Evolutionary conservation across 1,140 invertebrate genomes (phyloP), one percentile per base, ranked within the genome.

Genomic region (Drosophila suzukii): DNA sequence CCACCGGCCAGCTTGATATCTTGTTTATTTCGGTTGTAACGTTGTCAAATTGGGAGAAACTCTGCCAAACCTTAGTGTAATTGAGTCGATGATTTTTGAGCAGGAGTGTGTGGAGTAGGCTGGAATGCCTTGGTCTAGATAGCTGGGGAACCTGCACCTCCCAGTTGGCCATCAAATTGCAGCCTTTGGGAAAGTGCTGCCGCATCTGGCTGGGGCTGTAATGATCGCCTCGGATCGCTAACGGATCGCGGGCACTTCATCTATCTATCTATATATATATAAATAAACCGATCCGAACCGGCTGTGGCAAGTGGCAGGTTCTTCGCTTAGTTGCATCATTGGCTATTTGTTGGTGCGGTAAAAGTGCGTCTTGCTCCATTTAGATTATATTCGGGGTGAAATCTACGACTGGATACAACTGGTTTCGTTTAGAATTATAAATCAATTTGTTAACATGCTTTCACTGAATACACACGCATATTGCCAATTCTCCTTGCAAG

Each of bases 291-390:
- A 51, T 34, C 30, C 44, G 39, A 86, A 86, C 82, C 65, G 78
- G 82, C 77, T 81, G 47, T 34, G 49, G 49, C 44, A 47, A 47
- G 46, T 38, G 57, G 30, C 56, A n/a, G 30, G 62, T 60, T 75
- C 71, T 62, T 13, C 6, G 32, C 43, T 47, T 11, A 44, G 66
- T 85, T 85, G 81, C 81, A 86, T 85, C 74, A 85, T 66, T 65
- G 57, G 38, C 7, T 32, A 32, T 32, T 32, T 10, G 8, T 8
- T 53, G 68, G 58, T 57, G 55, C 50, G 56, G 76, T 77, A 86
- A 86, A 85, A 85, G 82, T 85, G 82, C 81, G 81, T 85, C 38
- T 75, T 49, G 50, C 55, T 63, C 58, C 27, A 81, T 76, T 81
- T 85, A 34, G 71, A 61, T 77, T 85, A 68, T 60, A 38, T 63